Evolutionary conservation across 2,797 vertebrate species (phyloP).

Genomic region (Myotis planiceps): DNA sequence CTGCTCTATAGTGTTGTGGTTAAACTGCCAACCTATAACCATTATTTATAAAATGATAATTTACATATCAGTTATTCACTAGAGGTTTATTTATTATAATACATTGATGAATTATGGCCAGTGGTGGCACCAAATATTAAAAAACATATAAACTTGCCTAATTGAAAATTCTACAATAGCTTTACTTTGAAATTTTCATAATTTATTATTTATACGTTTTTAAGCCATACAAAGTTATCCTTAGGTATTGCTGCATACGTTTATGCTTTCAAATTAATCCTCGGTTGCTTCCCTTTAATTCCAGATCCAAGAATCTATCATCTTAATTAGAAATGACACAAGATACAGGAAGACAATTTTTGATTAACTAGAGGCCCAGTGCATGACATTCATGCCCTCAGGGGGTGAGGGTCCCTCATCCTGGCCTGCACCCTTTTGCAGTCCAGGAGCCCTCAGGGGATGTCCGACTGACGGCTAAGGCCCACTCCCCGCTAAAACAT

Average conservation of each 20-base stretch:
- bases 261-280: constrained; percentile 25
- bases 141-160: background rate
- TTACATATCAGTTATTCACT: background rate
- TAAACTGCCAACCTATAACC: background rate
- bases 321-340: background rate
- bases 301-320: background rate
- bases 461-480: too few relatives aligned
- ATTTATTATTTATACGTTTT: constrained; percentile 20
- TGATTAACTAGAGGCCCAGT: background rate
- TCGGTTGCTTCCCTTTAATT: background rate
- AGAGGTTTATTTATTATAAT: background rate
- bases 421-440: too few relatives aligned
- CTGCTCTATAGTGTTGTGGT: background rate
- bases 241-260: background rate
- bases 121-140: background rate
- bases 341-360: background rate
- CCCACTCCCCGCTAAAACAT: background rate
- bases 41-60: background rate
- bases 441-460: too few relatives aligned
- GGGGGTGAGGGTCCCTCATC: too few relatives aligned
- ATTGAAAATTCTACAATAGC: background rate
- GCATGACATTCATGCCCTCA: too few relatives aligned
- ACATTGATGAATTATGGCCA: background rate
- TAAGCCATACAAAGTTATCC: background rate
- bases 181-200: constrained; percentile 3